Evolutionary conservation across 2,888 invertebrate species (phyloP).

Genomic region (Lypha dubia): DNA sequence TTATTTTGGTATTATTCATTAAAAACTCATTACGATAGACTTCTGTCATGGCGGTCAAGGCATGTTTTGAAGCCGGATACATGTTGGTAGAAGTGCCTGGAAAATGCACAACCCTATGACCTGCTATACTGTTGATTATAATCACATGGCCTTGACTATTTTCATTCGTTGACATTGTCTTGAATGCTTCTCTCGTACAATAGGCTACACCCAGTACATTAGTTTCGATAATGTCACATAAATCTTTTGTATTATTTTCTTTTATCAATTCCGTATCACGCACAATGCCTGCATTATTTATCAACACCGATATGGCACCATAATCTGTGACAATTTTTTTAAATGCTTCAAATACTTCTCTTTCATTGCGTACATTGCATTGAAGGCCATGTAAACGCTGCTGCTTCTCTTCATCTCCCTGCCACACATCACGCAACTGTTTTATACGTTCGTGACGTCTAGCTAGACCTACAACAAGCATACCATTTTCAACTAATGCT

Average conservation of each 20-base stretch:
- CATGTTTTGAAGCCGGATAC: constrained; percentile 79
- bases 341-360: constrained; percentile 84
- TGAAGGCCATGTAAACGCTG: constrained; percentile 79
- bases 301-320: constrained; percentile 84
- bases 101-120: constrained; percentile 73
- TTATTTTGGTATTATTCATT: constrained; percentile 73
- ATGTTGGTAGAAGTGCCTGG: constrained; percentile 61
- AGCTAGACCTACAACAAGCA: constrained; percentile 85
- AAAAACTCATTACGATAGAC: constrained; percentile 78
- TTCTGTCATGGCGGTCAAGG: constrained; percentile 79
- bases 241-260: constrained; percentile 68
- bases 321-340: constrained; percentile 82
- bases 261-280: constrained; percentile 53
- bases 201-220: constrained; percentile 82
- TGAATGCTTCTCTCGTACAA: constrained; percentile 83
- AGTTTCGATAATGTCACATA: constrained; percentile 80
- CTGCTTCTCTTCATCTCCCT: constrained; percentile 72
- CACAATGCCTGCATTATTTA: constrained; percentile 84
- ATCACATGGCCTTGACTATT: constrained; percentile 82
- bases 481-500: constrained; percentile 83
- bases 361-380: constrained; percentile 84
- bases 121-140: constrained; percentile 81
- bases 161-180: constrained; percentile 82
- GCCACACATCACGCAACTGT: constrained; percentile 65
- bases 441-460: constrained; percentile 78